These are phyloP conservation scores for Agrochola litura DNA, from an alignment of 2,888 invertebrate genomes.

Conservation along the genomic window DNA sequence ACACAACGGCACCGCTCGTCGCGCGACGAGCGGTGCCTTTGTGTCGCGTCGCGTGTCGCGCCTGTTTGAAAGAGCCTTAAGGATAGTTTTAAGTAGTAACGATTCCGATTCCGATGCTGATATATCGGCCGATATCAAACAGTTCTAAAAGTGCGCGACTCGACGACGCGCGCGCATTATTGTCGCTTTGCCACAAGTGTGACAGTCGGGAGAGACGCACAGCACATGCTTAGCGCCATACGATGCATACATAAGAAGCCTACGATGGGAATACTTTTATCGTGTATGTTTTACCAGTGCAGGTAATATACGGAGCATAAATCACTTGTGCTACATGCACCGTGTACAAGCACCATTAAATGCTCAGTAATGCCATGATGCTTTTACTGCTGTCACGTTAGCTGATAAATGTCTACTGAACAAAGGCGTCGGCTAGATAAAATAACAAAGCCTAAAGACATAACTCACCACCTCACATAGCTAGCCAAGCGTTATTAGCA, in stretches of 20 bases:
- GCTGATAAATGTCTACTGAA: conserved; percentile 34
- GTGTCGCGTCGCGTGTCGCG: too few relatives aligned
- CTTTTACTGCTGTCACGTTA: conserved; percentile 23
- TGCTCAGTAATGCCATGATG: not conserved
- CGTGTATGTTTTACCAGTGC: not conserved
- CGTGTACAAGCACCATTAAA: conserved; percentile 8
- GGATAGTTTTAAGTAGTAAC: not conserved
- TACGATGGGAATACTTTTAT: not conserved
- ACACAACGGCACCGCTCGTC: too few relatives aligned
- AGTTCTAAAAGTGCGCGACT: too few relatives aligned
- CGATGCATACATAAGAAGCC: too few relatives aligned
- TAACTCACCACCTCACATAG: conserved; percentile 43
- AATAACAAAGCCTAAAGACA: conserved; percentile 45
- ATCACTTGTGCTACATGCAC: conserved; percentile 7
- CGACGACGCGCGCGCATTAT: too few relatives aligned
- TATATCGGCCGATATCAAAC: too few relatives aligned
- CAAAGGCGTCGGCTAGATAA: conserved; percentile 34
- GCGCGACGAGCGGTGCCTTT: too few relatives aligned
- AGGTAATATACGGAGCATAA: conserved; percentile 8
- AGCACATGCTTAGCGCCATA: too few relatives aligned
- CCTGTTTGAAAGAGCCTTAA: too few relatives aligned
- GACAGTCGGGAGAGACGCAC: too few relatives aligned
- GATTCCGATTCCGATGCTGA: too few relatives aligned
- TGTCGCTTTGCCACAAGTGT: too few relatives aligned
- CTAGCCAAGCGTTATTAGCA: conserved; percentile 51